Evolutionary conservation across 2,888 invertebrate genomes (phyloP), one percentile per base, ranked within the genome.

Genomic region (Aspidiotus destructor): DNA sequence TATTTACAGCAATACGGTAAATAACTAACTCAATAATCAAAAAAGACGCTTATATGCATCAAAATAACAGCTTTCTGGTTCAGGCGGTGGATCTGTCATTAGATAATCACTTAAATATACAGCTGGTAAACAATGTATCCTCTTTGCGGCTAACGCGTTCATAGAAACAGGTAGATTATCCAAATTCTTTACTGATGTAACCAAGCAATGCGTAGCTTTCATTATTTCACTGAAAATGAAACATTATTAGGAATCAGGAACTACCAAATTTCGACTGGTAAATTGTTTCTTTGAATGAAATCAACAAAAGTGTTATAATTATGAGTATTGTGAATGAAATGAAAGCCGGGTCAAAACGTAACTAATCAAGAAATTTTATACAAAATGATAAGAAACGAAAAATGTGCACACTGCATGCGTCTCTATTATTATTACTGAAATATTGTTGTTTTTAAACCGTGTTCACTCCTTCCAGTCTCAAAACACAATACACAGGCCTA

Each of bases 121-220:
- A 0, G 86, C 84, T 9, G 81, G 80, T 64, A 87, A 81, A 48
- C 86, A 84, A 0, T 85, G 82, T 10, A 86, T 80, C 8, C 80
- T 79, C 61, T 80, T 79, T 0, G 79, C 77, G 1, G 81, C 77
- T 16, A 87, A 78, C 77, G 80, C 81, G 8, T 81, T 80, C 65
- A 83, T 77, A 71, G 86, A 84, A 8, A 83, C 76, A 0, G 78
- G 78, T 0, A 81, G 79, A 0, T 81, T 75, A 0, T 81, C 78
- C 73, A 72, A 82, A 73, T 75, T 76, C n/a, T 75, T 68, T 63
- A 89, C 89, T 17, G 17, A 44, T 48, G 48, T 67, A 17, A 88
- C 80, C 72, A 90, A 84, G 74, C 87, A 89, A 71, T 88, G 88
- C 0, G 86, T 86, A 11, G 85, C 82, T 73, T 80, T 80, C 0